These are phyloP conservation scores for Andrena praecox DNA, from an alignment of 2,888 invertebrate species.

Conservation along the genomic window DNA sequence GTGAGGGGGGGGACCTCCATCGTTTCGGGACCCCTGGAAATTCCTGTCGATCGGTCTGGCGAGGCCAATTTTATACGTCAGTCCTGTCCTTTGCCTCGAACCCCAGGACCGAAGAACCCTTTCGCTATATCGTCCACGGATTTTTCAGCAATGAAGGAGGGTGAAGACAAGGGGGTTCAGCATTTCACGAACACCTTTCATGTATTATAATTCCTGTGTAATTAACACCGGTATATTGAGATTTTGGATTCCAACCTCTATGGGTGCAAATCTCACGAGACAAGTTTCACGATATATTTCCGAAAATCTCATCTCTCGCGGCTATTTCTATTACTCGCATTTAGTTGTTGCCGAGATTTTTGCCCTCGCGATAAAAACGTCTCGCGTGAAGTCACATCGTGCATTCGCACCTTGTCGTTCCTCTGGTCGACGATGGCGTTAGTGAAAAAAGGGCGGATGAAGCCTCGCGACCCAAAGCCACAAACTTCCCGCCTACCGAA, in stretches of 20 bases:
- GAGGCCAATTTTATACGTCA: constrained; percentile 62
- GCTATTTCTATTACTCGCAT: too few relatives aligned
- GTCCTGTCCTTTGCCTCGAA: constrained; percentile 37
- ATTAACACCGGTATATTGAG: too few relatives aligned
- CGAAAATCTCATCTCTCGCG: too few relatives aligned
- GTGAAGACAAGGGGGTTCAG: too few relatives aligned
- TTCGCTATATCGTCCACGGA: background rate
- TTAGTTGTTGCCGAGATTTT: background rate
- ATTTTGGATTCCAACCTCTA: too few relatives aligned
- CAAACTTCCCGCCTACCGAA: constrained; percentile 23
- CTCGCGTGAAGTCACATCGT: background rate
- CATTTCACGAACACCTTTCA: too few relatives aligned
- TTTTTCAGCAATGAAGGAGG: too few relatives aligned
- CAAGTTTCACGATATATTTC: too few relatives aligned
- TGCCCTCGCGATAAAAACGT: background rate
- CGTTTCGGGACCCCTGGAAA: constrained; percentile 61
- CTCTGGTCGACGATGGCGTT: constrained; percentile 6
- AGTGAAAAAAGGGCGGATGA: constrained; percentile 1
- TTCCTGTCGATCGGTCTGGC: constrained; percentile 52
- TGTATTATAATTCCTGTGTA: too few relatives aligned
- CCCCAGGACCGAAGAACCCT: background rate
- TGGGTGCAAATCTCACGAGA: too few relatives aligned
- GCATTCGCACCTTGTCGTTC: background rate
- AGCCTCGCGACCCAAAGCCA: constrained; percentile 12
- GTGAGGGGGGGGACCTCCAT: constrained; percentile 71